Conservation (phyloP, 2,888 invertebrate genomes). For the Hypomecis punctinalis region DNA sequence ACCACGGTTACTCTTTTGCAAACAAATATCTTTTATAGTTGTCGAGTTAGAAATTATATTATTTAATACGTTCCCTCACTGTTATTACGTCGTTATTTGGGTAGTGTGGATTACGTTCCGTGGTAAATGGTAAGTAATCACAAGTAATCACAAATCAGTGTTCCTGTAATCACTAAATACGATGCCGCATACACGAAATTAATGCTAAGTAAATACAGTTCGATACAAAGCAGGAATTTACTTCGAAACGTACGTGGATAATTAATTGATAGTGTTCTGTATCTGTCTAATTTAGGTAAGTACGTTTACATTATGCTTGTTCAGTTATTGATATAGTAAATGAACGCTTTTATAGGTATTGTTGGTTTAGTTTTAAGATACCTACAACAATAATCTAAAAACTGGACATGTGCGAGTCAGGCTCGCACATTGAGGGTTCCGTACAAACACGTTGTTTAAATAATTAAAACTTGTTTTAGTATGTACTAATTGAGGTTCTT, state of each 20-base stretch:
- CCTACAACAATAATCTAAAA: too few species aligned
- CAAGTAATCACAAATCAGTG: slow-evolving; percentile 28
- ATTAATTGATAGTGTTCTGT: slow-evolving; percentile 10
- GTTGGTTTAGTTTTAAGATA: too few species aligned
- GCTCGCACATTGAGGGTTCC: too few species aligned
- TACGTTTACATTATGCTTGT: background rate
- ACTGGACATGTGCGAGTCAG: too few species aligned
- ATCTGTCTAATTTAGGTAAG: slow-evolving; percentile 1
- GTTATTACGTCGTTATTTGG: background rate
- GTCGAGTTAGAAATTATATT: too few species aligned
- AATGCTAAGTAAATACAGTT: slow-evolving; percentile 10
- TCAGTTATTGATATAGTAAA: background rate
- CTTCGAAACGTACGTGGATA: slow-evolving; percentile 12
- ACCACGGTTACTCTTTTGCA: too few species aligned
- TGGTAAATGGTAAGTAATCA: slow-evolving; percentile 17
- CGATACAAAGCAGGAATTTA: slow-evolving; percentile 21
- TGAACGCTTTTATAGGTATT: too few species aligned
- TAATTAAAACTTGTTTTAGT: too few species aligned
- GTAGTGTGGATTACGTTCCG: slow-evolving; percentile 1
- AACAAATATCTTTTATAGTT: too few species aligned
- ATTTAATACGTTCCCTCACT: slow-evolving; percentile 8
- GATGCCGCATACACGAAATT: slow-evolving; percentile 8
- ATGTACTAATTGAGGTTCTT: too few species aligned
- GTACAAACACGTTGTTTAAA: too few species aligned
- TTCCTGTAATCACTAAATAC: slow-evolving; percentile 12